Conservation (phyloP, 2,113 vertebrate genomes). For the Odocoileus virginianus region DNA sequence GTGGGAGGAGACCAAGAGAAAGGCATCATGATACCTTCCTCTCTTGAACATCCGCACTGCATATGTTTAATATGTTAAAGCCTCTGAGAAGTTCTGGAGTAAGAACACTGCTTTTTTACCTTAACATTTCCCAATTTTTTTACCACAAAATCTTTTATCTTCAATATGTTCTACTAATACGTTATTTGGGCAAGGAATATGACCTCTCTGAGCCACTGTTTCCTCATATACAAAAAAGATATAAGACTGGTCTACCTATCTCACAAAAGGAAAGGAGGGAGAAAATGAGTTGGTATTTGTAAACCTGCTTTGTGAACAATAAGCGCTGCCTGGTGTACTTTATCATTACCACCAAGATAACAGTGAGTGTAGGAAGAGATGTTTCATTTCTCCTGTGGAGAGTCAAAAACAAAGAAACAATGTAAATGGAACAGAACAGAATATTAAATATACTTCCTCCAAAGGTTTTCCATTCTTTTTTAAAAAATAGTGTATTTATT, state of each 20-base stretch:
- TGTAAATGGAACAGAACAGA: not conserved
- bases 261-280: not conserved
- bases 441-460: not conserved
- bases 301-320: not conserved
- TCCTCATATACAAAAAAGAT: not conserved
- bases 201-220: not conserved
- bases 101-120: not conserved
- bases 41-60: not conserved
- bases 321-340: not conserved
- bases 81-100: not conserved
- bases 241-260: not conserved
- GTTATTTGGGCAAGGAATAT: conserved; percentile 15
- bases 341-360: not conserved
- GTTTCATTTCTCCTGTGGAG: not conserved
- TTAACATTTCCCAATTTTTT: not conserved
- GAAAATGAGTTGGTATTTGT: not conserved
- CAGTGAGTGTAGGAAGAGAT: not conserved
- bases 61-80: not conserved
- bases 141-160: not conserved
- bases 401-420: not conserved
- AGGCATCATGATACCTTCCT: not conserved
- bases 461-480: not conserved
- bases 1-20: not conserved
- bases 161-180: not conserved
- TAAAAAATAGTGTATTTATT: not conserved